Evolutionary conservation across 2,888 invertebrate genomes (phyloP), one percentile per base, ranked within the genome.

Genomic region (Scaptomyza polygonia): DNA sequence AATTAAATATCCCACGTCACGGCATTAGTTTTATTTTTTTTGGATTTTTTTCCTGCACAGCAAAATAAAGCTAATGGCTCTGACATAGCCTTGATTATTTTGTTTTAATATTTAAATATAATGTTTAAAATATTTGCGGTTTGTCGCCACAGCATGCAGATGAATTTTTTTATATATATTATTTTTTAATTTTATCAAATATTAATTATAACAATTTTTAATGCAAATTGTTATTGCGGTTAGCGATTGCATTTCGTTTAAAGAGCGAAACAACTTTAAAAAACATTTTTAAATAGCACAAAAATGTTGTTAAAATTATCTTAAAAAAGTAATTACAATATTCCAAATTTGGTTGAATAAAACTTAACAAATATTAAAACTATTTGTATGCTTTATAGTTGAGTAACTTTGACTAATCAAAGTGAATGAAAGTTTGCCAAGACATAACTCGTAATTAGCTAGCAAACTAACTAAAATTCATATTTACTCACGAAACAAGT

Each of bases 1-100:
- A 78, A 83, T 83, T 78, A 68, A 76, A 81, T 78, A 21, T 55
- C 43, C 39, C 59, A 16, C n/a, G 45, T 48, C 58, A 48, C 49
- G 44, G 14, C 58, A 67, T 36, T 68, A 62, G 47, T 30, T 40
- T 16, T 21, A 12, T 27, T 49, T 44, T 16, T 30, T 18, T n/a
- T n/a, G n/a, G n/a, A n/a, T n/a, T 29, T 53, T n/a, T 25, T 25
- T 25, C 5, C 25, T 5, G 3, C 25, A 48, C n/a, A 4, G 44
- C 62, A 67, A 25, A 25, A 25, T 4, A 25, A 25, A 25, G 25
- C 25, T 25, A 25, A 25, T 63, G 66, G 16, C 30, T 32, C 51
- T 21, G 29, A 39, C 43, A 21, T 21, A 21, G 48, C 42, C 45
- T 14, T 30, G 57, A 45, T 18, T 30, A 25, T 44, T 51, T 14